Percentiles rank a stretch among this genome's conserved stretches.
Evolutionary conservation across 1,140 invertebrate species (phyloP).

Genomic region (Stegodyphus dumicola): DNA sequence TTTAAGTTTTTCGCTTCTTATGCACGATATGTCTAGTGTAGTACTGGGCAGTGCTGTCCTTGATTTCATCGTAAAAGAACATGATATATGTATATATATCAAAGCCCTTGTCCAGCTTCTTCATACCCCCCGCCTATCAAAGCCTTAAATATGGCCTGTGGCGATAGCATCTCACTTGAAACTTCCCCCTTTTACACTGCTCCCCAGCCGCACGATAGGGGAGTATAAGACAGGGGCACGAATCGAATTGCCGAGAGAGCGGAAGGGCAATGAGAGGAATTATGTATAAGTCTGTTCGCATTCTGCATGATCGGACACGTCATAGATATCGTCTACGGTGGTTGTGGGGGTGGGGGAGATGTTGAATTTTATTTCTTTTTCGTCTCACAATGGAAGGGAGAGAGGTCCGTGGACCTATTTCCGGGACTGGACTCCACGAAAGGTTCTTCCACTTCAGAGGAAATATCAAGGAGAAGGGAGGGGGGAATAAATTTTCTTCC

Average conservation of each 20-base stretch:
- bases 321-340: neutral
- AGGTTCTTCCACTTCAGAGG: conserved; percentile 38
- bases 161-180: conserved; percentile 3
- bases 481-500: neutral
- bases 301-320: conserved; percentile 53
- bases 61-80: too few relatives aligned
- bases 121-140: neutral
- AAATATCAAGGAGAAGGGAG: neutral
- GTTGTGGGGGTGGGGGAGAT: neutral
- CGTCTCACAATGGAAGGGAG: neutral
- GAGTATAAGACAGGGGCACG: neutral
- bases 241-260: conserved; percentile 16
- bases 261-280: conserved; percentile 53
- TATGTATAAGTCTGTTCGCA: conserved; percentile 56
- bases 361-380: conserved; percentile 43
- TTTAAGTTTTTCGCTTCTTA: too few relatives aligned
- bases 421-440: conserved; percentile 43
- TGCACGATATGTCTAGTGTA: too few relatives aligned
- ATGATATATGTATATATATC: neutral
- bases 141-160: conserved; percentile 43
- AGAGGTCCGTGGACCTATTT: conserved; percentile 33
- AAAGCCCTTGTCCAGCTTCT: conserved; percentile 7
- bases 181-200: neutral
- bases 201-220: neutral
- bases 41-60: too few relatives aligned